These are phyloP conservation scores for Aulostomus chinensis DNA, from an alignment of 2,797 vertebrate genomes.

Conservation along the genomic window DNA sequence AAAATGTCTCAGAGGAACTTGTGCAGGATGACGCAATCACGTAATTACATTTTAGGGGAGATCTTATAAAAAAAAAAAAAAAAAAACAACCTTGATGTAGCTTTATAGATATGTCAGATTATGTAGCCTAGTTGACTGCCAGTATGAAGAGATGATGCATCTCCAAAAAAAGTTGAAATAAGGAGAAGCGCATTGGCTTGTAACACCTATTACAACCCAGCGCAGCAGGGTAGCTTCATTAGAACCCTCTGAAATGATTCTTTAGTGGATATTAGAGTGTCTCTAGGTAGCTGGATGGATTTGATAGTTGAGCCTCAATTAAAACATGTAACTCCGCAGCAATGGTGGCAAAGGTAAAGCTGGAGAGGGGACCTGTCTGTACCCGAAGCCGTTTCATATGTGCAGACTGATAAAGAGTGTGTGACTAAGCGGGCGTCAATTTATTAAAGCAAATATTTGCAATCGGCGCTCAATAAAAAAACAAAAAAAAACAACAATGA, in stretches of 20 bases:
- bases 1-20: slow-evolving; percentile 32
- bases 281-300: slow-evolving; percentile 21
- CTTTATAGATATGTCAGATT: too few relatives aligned
- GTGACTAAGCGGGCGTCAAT: slow-evolving; percentile 7
- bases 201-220: too few relatives aligned
- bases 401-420: slow-evolving; percentile 3
- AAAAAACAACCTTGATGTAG: neutral
- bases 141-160: too few relatives aligned
- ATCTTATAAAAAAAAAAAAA: slow-evolving; percentile 24
- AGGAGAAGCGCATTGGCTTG: too few relatives aligned
- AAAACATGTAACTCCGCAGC: slow-evolving; percentile 23
- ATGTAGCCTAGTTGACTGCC: too few relatives aligned
- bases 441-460: slow-evolving; percentile 38
- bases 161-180: too few relatives aligned
- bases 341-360: slow-evolving; percentile 15
- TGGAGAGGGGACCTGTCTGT: slow-evolving; percentile 10
- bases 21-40: slow-evolving; percentile 43
- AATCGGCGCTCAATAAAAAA: slow-evolving; percentile 4
- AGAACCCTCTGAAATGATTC: too few relatives aligned
- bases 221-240: too few relatives aligned
- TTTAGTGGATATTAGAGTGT: too few relatives aligned
- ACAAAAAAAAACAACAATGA: slow-evolving; percentile 4
- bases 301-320: slow-evolving; percentile 43
- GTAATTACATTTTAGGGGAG: slow-evolving; percentile 48
- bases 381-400: slow-evolving; percentile 2